Conservation (phyloP, 2,888 invertebrate species). For the Leptothorax acervorum region DNA sequence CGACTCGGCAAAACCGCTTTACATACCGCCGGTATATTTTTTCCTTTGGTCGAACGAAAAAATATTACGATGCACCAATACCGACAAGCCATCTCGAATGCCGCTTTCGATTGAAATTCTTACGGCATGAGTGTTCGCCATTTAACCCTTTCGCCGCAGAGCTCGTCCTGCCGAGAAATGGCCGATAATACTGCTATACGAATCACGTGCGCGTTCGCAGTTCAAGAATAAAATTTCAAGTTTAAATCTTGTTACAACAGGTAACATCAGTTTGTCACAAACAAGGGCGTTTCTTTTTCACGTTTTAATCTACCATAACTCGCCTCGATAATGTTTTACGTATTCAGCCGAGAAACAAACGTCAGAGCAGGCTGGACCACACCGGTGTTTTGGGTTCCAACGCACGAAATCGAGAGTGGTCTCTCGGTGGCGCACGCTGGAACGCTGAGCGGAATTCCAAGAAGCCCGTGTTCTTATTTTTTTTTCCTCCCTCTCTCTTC, state of each 20-base stretch:
- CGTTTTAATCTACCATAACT: slow-evolving; percentile 9
- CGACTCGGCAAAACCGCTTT: neutral
- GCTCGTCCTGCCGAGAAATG: neutral
- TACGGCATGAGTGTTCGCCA: neutral
- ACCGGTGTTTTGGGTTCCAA: slow-evolving; percentile 72
- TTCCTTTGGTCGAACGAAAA: slow-evolving; percentile 15
- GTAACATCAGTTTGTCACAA: neutral
- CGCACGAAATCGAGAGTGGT: slow-evolving; percentile 75
- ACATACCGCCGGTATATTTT: slow-evolving; percentile 1
- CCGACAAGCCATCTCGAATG: neutral
- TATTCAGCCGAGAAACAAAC: slow-evolving; percentile 55
- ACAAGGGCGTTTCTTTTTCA: neutral
- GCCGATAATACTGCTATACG: neutral
- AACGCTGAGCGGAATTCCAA: slow-evolving; percentile 73
- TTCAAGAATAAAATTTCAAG: neutral
- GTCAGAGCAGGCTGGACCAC: slow-evolving; percentile 58
- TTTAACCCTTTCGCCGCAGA: neutral
- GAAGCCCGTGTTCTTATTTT: slow-evolving; percentile 62
- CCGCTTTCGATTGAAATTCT: slow-evolving; percentile 18
- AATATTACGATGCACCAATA: slow-evolving; percentile 33
- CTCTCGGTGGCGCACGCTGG: slow-evolving; percentile 73
- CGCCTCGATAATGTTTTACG: slow-evolving; percentile 68
- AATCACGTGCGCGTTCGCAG: neutral
- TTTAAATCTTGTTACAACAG: neutral
- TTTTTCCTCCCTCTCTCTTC: neutral